These are phyloP conservation scores for Chinchilla lanigera DNA, from an alignment of 2,113 vertebrate species.

Conservation along the genomic window DNA sequence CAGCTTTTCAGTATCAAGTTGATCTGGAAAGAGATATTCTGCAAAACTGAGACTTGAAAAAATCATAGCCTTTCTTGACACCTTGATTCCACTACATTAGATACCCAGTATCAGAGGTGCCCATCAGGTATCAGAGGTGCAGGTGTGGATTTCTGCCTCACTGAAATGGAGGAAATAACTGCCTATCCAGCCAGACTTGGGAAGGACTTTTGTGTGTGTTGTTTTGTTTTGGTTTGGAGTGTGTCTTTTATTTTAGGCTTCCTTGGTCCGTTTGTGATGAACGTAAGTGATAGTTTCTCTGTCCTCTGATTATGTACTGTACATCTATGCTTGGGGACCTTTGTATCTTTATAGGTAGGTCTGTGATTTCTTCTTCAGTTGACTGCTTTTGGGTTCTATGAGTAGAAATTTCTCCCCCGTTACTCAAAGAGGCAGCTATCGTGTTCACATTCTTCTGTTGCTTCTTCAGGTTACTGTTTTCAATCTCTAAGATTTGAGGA, in stretches of 20 bases:
- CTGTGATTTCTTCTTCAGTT: conserved; percentile 88
- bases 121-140: background rate
- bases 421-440: conserved; percentile 99
- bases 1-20: background rate
- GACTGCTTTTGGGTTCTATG: conserved; percentile 90
- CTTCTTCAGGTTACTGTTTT: conserved; percentile 92
- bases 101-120: background rate
- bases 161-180: background rate
- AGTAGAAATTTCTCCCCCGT: conserved; percentile 92
- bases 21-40: background rate
- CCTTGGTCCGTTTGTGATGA: conserved; percentile 94
- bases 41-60: background rate
- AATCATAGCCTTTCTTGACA: background rate
- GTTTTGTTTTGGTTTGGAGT: background rate
- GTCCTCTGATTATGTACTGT: conserved; percentile 89
- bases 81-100: background rate
- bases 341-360: conserved; percentile 89
- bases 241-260: background rate
- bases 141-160: background rate
- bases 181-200: background rate
- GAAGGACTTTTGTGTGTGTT: background rate
- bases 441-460: conserved; percentile 97
- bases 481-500: background rate
- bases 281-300: conserved; percentile 93
- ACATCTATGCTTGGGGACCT: conserved; percentile 94